These are phyloP conservation scores for Pipa parva DNA, from an alignment of 2,113 vertebrate species.

Conservation along the genomic window DNA sequence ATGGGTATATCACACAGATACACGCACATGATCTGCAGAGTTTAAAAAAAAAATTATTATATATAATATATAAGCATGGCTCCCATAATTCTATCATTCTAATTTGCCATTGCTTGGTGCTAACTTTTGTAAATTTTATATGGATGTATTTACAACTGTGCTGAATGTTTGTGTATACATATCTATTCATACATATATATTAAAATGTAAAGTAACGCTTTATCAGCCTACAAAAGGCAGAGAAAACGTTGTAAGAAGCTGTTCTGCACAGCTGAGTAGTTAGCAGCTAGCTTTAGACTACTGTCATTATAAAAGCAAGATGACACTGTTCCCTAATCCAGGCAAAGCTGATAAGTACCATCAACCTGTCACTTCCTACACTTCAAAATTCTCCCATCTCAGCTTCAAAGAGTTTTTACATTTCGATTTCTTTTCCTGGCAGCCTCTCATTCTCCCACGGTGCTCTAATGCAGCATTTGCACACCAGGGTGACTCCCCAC, in stretches of 20 bases:
- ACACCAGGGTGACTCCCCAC: constrained; percentile 80
- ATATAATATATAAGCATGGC: no score
- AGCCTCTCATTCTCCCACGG: constrained; percentile 79
- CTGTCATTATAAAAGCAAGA: constrained; percentile 78
- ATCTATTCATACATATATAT: no score
- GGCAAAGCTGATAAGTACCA: constrained; percentile 83
- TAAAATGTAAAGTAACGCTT: constrained; percentile 29
- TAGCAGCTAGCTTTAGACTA: constrained; percentile 71
- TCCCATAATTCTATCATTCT: no score
- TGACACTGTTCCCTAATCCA: constrained; percentile 83
- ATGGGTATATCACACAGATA: no score
- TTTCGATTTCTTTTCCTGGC: constrained; percentile 83
- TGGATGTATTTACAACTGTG: no score
- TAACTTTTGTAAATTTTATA: no score
- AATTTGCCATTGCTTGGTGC: no score
- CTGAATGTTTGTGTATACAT: no score
- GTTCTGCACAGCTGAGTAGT: constrained; percentile 53
- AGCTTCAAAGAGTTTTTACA: constrained; percentile 85
- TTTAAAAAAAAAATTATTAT: no score
- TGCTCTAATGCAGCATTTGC: constrained; percentile 81
- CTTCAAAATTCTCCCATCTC: constrained; percentile 79
- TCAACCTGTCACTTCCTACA: constrained; percentile 84
- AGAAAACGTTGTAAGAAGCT: constrained; percentile 54
- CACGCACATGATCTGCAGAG: no score
- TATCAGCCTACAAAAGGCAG: constrained; percentile 65